phyloP scores from a whole-genome alignment of 2,113 vertebrate genomes.

The Zosterops lateralis region DNA sequence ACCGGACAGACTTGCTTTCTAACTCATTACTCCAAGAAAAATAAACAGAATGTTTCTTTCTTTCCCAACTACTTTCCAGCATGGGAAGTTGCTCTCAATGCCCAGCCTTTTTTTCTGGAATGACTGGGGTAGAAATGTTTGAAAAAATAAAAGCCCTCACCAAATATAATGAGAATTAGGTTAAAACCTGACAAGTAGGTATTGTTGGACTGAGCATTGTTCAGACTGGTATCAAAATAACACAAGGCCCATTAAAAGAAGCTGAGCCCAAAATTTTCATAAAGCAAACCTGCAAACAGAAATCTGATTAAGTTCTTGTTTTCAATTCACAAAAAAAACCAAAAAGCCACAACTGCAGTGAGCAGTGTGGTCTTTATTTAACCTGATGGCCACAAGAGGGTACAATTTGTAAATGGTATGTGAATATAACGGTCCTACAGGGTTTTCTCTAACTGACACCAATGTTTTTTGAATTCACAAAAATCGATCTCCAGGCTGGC shows the following conservation, averaged over 20 bases:
- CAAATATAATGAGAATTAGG: background rate
- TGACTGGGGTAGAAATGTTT: background rate
- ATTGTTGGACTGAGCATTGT: background rate
- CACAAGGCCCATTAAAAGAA: background rate
- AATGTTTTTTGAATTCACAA: background rate
- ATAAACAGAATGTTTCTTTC: background rate
- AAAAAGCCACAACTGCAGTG: background rate
- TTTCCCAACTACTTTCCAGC: background rate
- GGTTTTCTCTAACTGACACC: background rate
- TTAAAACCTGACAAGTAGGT: background rate
- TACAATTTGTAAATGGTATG: slow-evolving; percentile 4
- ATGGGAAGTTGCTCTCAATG: background rate
- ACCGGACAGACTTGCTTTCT: background rate
- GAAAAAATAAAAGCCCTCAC: background rate
- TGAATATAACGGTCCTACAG: fast-evolving
- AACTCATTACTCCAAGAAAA: background rate
- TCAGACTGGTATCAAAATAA: background rate
- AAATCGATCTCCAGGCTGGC: background rate
- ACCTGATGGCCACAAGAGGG: slow-evolving; percentile 25
- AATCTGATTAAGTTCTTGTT: background rate
- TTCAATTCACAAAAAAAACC: background rate
- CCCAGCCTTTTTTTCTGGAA: background rate
- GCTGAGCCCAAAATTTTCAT: background rate
- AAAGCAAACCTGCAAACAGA: background rate
- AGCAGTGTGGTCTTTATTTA: background rate